Percentiles rank a stretch among this genome's conserved stretches.
Evolutionary conservation across 37 sponge, comb jelly and placozoan species (phyloP).

Genomic region (Halichondria panicea): DNA sequence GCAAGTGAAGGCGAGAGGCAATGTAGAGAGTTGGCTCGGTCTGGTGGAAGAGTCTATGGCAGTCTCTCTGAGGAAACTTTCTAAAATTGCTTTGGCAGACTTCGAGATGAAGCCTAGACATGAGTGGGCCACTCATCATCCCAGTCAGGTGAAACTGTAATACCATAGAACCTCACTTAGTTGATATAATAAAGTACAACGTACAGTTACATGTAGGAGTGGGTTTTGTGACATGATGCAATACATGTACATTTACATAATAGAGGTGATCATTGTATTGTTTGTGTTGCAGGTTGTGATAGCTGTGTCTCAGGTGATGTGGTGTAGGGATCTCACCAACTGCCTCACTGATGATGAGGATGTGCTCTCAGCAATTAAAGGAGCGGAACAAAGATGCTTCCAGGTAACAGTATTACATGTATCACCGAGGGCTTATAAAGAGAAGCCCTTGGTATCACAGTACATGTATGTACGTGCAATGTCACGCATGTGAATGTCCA

Average conservation of each 20-base stretch:
- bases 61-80: conserved; percentile 80
- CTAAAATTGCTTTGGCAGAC: conserved; percentile 89
- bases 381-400: conserved; percentile 83
- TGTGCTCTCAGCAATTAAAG: conserved; percentile 71
- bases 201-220: no score
- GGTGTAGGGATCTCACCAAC: conserved; percentile 89
- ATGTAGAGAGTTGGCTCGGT: conserved; percentile 95
- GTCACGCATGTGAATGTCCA: not conserved
- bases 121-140: conserved; percentile 89
- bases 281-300: conserved; percentile 69
- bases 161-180: no score
- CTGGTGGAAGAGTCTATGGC: conserved; percentile 96
- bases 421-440: no score
- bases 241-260: not conserved
- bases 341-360: conserved; percentile 68
- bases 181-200: not conserved
- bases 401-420: conserved; percentile 42
- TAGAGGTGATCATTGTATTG: no score
- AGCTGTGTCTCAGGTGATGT: conserved; percentile 98
- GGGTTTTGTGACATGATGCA: not conserved
- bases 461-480: not conserved
- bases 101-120: conserved; percentile 84
- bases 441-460: not conserved
- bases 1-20: conserved; percentile 91
- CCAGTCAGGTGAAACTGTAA: conserved; percentile 67